These are phyloP conservation scores for Calliphora vicina DNA, from an alignment of 1,140 invertebrate species.

Conservation along the genomic window DNA sequence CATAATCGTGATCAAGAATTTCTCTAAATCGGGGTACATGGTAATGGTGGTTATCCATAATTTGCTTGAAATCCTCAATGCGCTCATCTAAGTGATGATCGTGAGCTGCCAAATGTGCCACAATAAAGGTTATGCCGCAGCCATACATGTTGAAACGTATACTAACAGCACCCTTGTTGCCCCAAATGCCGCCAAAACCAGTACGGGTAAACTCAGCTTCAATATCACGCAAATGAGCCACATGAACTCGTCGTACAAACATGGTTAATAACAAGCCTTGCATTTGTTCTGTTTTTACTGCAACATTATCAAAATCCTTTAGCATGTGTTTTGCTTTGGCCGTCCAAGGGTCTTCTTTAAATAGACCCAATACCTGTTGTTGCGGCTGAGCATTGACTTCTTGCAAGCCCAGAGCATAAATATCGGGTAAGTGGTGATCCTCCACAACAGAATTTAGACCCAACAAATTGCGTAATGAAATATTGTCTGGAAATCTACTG, in stretches of 20 bases:
- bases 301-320: conserved; percentile 76
- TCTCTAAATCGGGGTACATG: conserved; percentile 76
- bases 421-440: conserved; percentile 74
- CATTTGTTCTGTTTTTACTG: conserved; percentile 77
- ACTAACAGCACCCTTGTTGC: conserved; percentile 93
- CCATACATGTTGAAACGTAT: conserved; percentile 86
- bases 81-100: conserved; percentile 81
- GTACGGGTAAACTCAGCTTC: conserved; percentile 87
- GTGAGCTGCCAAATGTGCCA: conserved; percentile 88
- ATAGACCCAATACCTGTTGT: conserved; percentile 79
- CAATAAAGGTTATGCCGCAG: conserved; percentile 85
- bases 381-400: conserved; percentile 89
- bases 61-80: conserved; percentile 86
- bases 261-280: conserved; percentile 81
- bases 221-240: conserved; percentile 81
- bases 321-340: conserved; percentile 76
- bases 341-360: conserved; percentile 89
- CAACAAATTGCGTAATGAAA: conserved; percentile 74
- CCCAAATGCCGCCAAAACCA: conserved; percentile 90
- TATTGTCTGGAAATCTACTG: conserved; percentile 72
- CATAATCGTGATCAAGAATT: conserved; percentile 93
- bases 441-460: conserved; percentile 68
- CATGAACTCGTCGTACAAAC: conserved; percentile 79
- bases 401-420: conserved; percentile 86
- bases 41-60: conserved; percentile 77